Evolutionary conservation across 2,888 invertebrate genomes (phyloP).

Genomic region (Carpatolechia fugitivella): DNA sequence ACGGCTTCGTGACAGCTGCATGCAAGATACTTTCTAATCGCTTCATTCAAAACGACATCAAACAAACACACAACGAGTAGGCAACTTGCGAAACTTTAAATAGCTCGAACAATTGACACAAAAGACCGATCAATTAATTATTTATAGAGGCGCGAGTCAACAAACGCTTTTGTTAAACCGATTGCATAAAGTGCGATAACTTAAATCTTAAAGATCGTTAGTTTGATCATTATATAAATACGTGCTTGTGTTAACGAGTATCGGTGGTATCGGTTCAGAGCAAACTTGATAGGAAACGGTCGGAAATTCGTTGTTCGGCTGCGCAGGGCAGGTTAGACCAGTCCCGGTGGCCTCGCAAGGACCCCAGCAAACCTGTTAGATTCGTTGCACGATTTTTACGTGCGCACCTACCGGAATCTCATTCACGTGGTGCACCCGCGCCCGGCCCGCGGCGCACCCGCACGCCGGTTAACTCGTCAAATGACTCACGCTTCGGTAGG

Average conservation of each 20-base stretch:
- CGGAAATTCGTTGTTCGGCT: conserved; percentile 74
- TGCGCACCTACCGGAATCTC: conserved; percentile 79
- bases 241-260: conserved; percentile 47
- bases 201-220: conserved; percentile 27
- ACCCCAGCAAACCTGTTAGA: conserved; percentile 79
- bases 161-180: conserved; percentile 41
- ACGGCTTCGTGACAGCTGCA: conserved; percentile 72
- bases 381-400: conserved; percentile 80
- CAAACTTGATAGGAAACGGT: conserved; percentile 69
- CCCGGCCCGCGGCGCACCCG: conserved; percentile 49
- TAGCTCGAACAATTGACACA: conserved; percentile 60
- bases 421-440: conserved; percentile 71
- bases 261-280: conserved; percentile 50
- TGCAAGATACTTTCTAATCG: conserved; percentile 75
- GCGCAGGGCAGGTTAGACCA: conserved; percentile 79
- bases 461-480: conserved; percentile 75
- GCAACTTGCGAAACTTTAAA: conserved; percentile 66
- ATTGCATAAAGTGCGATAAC: conserved; percentile 37
- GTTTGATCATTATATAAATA: conserved; percentile 40
- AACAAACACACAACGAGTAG: conserved; percentile 60
- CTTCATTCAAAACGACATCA: conserved; percentile 60
- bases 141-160: conserved; percentile 50
- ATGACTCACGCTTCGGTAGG: conserved; percentile 74
- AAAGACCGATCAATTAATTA: conserved; percentile 63
- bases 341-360: conserved; percentile 78